Base-by-base conservation (phyloP, 2,888 invertebrate species). In the Siphlonurus alternatus region DNA sequence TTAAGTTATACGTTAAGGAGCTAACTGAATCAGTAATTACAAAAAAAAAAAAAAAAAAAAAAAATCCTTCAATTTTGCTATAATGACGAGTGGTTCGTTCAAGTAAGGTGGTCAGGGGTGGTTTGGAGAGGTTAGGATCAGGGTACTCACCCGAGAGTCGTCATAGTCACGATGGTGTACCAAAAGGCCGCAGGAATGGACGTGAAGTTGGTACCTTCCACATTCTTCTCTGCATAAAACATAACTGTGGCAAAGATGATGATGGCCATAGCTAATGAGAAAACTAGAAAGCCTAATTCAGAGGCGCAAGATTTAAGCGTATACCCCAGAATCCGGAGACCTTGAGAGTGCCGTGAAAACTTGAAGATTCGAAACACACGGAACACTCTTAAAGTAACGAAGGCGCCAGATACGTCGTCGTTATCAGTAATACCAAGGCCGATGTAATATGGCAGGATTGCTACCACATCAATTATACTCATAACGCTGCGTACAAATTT, bases 151-250 rank as follows among this genome's bases (percentile, higher is more conserved):
- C 98, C 97, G 69, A 98, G 80, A 62, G 98, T 98, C 66, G 98
- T 98, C 96, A 99, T 99, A 70, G 99, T 99, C 74, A 99, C 99
- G 74, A 99, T 99, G 74, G 99, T 99, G 82, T 99, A 99, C 99
- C 99, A 99, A 79, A 99, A 99, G 70, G 99, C 97, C 64, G 97
- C 95, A 66, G 99, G 99, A 80, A 99, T 99, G 76, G 96, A 97
- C 68, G 95, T 98, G 82, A 99, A 99, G 77, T 92, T 92, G 64
- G 98, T 98, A 72, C 89, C 89, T 72, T 88, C 88, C 69, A 95
- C 97, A 76, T 97, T 97, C 81, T 99, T 99, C 83, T 99, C 99
- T 63, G 98, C 97, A 81, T 99, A 99, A 82, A 95, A 99, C 97
- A 99, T 99, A 71, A 99, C 96, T 54, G 99, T 99, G 68, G 99